Percentiles rank a stretch among this genome's conserved stretches.
Evolutionary conservation across 1,140 invertebrate genomes (phyloP).

Genomic region (Trialeurodes vaporariorum): DNA sequence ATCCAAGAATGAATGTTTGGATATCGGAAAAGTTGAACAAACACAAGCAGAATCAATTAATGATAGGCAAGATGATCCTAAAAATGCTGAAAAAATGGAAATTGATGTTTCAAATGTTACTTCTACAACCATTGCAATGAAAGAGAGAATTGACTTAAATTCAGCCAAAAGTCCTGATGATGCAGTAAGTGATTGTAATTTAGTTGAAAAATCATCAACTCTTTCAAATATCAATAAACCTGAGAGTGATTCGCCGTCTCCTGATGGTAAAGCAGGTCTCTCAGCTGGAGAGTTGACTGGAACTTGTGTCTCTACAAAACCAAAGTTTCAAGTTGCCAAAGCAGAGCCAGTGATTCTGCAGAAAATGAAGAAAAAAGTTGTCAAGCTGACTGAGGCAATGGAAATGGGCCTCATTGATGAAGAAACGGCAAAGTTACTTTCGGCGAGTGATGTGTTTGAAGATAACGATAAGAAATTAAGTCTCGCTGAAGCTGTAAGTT

Average conservation of each 20-base stretch:
- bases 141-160: too few relatives aligned
- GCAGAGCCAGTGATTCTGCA: slow-evolving; percentile 62
- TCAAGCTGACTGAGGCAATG: slow-evolving; percentile 56
- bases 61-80: too few relatives aligned
- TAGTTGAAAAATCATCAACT: too few relatives aligned
- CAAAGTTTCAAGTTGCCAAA: slow-evolving; percentile 51
- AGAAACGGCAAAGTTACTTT: slow-evolving; percentile 41
- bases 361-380: slow-evolving; percentile 59
- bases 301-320: slow-evolving; percentile 46
- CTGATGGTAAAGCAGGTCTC: background rate
- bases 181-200: too few relatives aligned
- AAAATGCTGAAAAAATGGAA: too few relatives aligned
- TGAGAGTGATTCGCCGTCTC: too few relatives aligned
- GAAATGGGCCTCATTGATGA: slow-evolving; percentile 61
- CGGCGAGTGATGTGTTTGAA: slow-evolving; percentile 42
- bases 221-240: too few relatives aligned
- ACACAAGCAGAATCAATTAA: background rate
- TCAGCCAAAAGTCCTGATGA: too few relatives aligned
- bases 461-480: slow-evolving; percentile 47
- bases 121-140: too few relatives aligned
- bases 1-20: background rate
- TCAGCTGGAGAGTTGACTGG: slow-evolving; percentile 41
- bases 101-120: too few relatives aligned
- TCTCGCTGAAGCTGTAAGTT: slow-evolving; percentile 61
- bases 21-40: background rate